Conservation (phyloP, 2,113 vertebrate species). For the Cathartes aura region DNA sequence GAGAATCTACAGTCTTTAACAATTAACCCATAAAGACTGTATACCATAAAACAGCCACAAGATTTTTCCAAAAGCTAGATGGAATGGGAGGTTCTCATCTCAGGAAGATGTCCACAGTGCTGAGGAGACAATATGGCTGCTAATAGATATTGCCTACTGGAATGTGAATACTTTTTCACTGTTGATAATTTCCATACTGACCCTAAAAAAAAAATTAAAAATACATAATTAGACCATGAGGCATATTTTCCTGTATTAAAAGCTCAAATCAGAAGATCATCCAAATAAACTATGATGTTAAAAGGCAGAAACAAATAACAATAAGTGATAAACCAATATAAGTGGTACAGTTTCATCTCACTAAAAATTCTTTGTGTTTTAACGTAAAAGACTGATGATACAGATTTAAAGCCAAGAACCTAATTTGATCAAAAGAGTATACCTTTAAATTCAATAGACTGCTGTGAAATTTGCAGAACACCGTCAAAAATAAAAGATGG, state of each 20-base stretch:
- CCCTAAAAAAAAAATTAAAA: constrained; percentile 80
- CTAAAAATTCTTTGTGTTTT: neutral
- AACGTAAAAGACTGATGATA: neutral
- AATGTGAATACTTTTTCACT: constrained; percentile 85
- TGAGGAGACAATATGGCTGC: constrained; percentile 77
- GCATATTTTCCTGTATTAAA: neutral
- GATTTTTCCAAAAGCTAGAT: constrained; percentile 76
- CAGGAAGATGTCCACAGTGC: constrained; percentile 77
- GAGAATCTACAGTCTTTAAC: constrained; percentile 71
- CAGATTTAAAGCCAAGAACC: neutral
- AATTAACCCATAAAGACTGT: constrained; percentile 74
- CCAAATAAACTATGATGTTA: neutral
- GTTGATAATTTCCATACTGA: constrained; percentile 98
- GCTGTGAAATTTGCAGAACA: neutral
- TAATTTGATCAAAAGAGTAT: neutral
- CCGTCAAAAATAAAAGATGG: neutral
- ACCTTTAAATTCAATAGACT: neutral
- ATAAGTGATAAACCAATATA: neutral
- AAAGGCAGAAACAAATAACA: neutral
- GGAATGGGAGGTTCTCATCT: constrained; percentile 76
- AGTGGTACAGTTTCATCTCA: neutral
- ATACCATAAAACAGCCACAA: constrained; percentile 66
- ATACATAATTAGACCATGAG: constrained; percentile 35
- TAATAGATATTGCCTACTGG: constrained; percentile 70
- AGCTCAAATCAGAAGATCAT: neutral